A percentile compares a stretch with the other conserved stretches of the same genome.
Conservation (phyloP, 2,888 invertebrate species). For the Andrena bicolor region DNA sequence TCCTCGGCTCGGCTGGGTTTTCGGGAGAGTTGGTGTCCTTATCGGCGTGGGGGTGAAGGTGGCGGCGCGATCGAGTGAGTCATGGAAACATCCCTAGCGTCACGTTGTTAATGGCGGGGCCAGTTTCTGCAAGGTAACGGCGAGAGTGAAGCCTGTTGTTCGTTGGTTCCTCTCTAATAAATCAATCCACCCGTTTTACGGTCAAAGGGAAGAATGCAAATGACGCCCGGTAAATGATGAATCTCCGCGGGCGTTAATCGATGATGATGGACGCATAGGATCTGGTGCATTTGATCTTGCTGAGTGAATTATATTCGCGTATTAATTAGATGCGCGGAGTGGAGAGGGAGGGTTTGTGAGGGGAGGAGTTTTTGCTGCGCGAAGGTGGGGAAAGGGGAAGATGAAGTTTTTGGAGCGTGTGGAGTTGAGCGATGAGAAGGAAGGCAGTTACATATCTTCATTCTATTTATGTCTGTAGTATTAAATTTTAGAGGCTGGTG, state of each 20-base stretch:
- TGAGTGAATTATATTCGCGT: neutral
- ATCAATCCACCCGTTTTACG: conserved; percentile 30
- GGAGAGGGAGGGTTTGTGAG: neutral
- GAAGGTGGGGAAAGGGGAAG: too few relatives aligned
- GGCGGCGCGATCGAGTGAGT: conserved; percentile 30
- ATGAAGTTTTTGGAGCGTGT: too few relatives aligned
- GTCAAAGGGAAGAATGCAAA: conserved; percentile 8
- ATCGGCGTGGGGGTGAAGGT: neutral
- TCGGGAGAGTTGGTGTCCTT: conserved; percentile 5
- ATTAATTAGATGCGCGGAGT: neutral
- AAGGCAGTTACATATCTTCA: too few relatives aligned
- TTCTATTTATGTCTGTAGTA: too few relatives aligned
- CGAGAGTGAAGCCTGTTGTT: neutral
- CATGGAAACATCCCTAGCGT: conserved; percentile 41
- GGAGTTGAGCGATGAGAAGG: too few relatives aligned
- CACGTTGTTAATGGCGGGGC: conserved; percentile 8
- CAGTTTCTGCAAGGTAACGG: conserved; percentile 49
- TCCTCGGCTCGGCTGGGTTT: conserved; percentile 1
- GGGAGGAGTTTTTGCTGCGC: too few relatives aligned
- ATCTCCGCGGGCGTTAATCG: conserved; percentile 2
- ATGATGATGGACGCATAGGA: neutral
- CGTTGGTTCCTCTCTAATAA: conserved; percentile 41
- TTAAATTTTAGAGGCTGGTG: too few relatives aligned
- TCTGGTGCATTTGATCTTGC: neutral
- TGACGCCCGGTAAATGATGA: conserved; percentile 19